Evolutionary conservation across 2,888 invertebrate genomes (phyloP), one percentile per base, ranked within the genome.

Genomic region (Pheosia gnoma): DNA sequence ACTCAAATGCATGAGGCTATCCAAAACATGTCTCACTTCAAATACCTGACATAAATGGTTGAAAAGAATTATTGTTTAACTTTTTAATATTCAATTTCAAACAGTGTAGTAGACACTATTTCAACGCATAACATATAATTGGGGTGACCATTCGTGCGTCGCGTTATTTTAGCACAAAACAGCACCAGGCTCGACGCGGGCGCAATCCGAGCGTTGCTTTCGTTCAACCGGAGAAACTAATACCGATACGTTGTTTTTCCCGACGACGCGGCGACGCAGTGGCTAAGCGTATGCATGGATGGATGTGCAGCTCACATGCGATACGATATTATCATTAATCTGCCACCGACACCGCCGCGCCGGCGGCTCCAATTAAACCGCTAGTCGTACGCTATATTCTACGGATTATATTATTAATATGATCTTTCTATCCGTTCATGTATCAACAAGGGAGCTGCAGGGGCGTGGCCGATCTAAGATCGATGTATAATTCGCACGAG

Each of bases 221-320:
- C 53, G 10, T 37, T 53, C 53, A 53, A 53, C 53, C 53, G 53
- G 53, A 53, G 53, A 53, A 53, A 53, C 10, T 10, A 53, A 53
- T 37, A 53, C 53, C 53, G 9, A 37, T 53, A 8, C 25, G 6
- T 25, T 9, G 37, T 53, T 53, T 53, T 53, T 37, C 9, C 10
- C n/a, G n/a, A n/a, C n/a, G n/a, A n/a, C n/a, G n/a, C n/a, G n/a
- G n/a, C 36, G 37, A 10, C 37, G 10, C 4, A 1, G 11, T 37
- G 10, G 37, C 9, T 37, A 3, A 37, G 5, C 11, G 36, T 37
- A 37, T 53, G 53, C 10, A 53, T 0, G 10, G 4, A 9, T 10
- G 37, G 53, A 53, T 53, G 53, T 10, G 37, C 37, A 10, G 4
- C 8, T 36, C 37, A 10, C 53, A 37, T 53, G 53, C 37, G 37